Base-by-base conservation (phyloP, 2,113 vertebrate genomes). In the Entelurus aequoreus region DNA sequence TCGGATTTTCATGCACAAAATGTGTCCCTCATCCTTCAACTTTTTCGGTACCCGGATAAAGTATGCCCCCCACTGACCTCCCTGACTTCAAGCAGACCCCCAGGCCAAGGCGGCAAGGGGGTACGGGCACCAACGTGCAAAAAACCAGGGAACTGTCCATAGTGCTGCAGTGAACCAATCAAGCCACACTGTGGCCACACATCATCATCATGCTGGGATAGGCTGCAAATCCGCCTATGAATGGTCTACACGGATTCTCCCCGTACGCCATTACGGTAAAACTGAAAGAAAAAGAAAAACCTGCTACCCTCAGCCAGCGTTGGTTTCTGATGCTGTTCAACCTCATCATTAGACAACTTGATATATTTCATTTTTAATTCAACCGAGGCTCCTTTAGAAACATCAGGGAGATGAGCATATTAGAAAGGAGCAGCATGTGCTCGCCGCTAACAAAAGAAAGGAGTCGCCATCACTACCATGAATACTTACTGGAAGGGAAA, bases 81-180 rank as follows among this genome's bases (percentile, higher is more conserved):
- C 40, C 40, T 42, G 40, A 12, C 42, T 46, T 11, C 28, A 42
- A 54, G 44, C 9, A 60, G 38, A 19, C 12, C 0, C 12, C 54
- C 46, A 57, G n/a, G 37, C 19, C 16, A 52, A 44, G 62, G 6
- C 61, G 66, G 8, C 5, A 60, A 38, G 48, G 60, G 58, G 52
- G 21, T n/a, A 63, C 60, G 65, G 78, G 68, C 78, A 75, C 6
- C 36, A 60, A 60, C 46, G 40, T 60, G 53, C 69, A 57, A 67
- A 75, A 68, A 28, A 28, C 65, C 54, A 56, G 50, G 86, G 82
- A 88, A 84, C 87, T 90, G 88, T 89, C 86, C 87, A 56, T 77
- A 84, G 87, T 88, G 76, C 85, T 89, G 84, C 82, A 84, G 68
- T 62, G 56, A 64, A 50, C 68, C 78, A 75, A 83, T 86, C 50